Conservation (phyloP, 1,140 invertebrate genomes). For the Microplitis mediator region DNA sequence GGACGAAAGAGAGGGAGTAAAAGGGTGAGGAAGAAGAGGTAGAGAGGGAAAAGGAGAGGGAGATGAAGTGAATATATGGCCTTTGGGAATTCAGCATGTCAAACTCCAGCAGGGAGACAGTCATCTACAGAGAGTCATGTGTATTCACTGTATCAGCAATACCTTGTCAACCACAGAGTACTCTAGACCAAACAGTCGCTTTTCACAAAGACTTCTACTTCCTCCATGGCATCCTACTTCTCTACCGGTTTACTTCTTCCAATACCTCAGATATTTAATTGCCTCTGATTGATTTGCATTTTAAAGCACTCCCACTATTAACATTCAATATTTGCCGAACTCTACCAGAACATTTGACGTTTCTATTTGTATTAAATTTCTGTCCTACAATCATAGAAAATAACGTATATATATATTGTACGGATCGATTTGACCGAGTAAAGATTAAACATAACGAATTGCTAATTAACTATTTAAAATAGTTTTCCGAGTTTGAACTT, state of each 20-base stretch:
- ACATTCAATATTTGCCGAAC: neutral
- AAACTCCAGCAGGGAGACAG: neutral
- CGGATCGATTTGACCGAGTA: too few species aligned
- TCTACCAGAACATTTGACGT: neutral
- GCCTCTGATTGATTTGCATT: slow-evolving; percentile 24
- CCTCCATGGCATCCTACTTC: neutral
- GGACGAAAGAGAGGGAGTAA: too few species aligned
- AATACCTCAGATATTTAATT: slow-evolving; percentile 26
- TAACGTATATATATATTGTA: too few species aligned
- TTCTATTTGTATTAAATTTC: neutral
- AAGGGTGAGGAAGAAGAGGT: too few species aligned
- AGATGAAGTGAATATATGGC: neutral
- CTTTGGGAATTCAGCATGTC: slow-evolving; percentile 13
- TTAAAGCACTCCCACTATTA: neutral
- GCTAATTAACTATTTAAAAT: too few species aligned
- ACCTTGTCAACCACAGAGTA: slow-evolving; percentile 27
- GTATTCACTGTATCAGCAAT: slow-evolving; percentile 24
- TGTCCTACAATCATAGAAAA: neutral
- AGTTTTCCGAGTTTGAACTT: too few species aligned
- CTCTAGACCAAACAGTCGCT: slow-evolving; percentile 18
- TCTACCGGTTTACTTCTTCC: neutral
- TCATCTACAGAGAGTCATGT: slow-evolving; percentile 9
- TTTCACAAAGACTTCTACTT: slow-evolving; percentile 18
- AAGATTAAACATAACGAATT: too few species aligned
- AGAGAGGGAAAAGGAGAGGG: too few species aligned